A percentile compares a stretch with the other conserved stretches of the same genome.
Evolutionary conservation across 2,888 invertebrate species (phyloP).

Genomic region (Tinea semifulvella): DNA sequence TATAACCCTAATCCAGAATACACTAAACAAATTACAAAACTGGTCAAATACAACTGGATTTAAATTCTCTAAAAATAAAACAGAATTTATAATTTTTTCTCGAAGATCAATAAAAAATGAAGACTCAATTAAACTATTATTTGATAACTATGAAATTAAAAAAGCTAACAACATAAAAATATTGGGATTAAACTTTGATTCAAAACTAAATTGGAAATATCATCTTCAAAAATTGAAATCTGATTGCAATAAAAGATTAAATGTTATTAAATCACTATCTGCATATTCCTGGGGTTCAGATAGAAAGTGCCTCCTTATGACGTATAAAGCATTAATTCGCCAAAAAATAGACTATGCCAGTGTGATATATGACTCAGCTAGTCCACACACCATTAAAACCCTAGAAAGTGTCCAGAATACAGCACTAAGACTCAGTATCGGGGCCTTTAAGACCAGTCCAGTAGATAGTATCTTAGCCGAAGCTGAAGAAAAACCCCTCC

Average conservation of each 20-base stretch:
- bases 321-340: conserved; percentile 17
- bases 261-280: conserved; percentile 17
- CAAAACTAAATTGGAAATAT: conserved; percentile 16
- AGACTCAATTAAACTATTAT: too few species aligned
- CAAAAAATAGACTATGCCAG: conserved; percentile 18
- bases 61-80: conserved; percentile 18
- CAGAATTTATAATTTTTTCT: conserved; percentile 18
- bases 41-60: conserved; percentile 16
- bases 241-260: conserved; percentile 18
- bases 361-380: conserved; percentile 18
- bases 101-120: conserved; percentile 14
- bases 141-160: conserved; percentile 15
- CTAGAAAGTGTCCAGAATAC: conserved; percentile 4
- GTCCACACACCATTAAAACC: not conserved
- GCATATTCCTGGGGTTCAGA: conserved; percentile 19
- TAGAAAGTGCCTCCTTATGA: conserved; percentile 15
- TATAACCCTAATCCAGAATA: conserved; percentile 16
- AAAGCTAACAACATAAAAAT: conserved; percentile 17
- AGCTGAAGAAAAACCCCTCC: not conserved
- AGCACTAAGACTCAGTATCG: conserved; percentile 1
- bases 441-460: conserved; percentile 1
- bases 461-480: not conserved
- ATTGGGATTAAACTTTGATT: conserved; percentile 17
- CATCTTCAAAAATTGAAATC: conserved; percentile 19
- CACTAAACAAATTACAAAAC: conserved; percentile 16